phyloP scores from a whole-genome alignment of 2,113 vertebrate genomes.

The Mesoclemmys tuberculata region DNA sequence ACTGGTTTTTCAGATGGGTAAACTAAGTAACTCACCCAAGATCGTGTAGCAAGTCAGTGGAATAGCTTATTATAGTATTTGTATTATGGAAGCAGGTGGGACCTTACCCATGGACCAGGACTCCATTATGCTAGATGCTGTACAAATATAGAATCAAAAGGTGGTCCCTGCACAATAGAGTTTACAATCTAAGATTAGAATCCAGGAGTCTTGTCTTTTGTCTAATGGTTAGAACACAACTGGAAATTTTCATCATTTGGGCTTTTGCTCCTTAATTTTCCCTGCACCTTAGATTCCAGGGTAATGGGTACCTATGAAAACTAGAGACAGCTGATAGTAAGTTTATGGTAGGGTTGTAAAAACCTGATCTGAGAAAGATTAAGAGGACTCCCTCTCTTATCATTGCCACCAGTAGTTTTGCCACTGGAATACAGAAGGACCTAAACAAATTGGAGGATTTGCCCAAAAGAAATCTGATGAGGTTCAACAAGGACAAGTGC shows the following conservation, averaged over 20 bases:
- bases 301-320: neutral
- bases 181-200: no score
- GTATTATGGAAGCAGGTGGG: no score
- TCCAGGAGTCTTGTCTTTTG: no score
- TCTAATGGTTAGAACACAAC: no score
- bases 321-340: neutral
- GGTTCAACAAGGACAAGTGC: no score
- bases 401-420: neutral
- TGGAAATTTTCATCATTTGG: neutral
- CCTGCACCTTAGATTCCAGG: neutral
- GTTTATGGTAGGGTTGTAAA: neutral
- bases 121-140: neutral
- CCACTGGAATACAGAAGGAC: no score
- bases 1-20: neutral
- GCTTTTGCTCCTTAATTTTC: neutral
- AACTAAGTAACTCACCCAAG: neutral
- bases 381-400: neutral
- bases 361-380: neutral
- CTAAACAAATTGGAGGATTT: no score
- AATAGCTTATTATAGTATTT: neutral
- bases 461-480: no score
- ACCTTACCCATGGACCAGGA: neutral
- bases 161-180: neutral
- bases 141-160: neutral
- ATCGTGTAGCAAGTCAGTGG: neutral